Evolutionary conservation across 1,140 invertebrate genomes (phyloP).

Genomic region (Ceratitis capitata): DNA sequence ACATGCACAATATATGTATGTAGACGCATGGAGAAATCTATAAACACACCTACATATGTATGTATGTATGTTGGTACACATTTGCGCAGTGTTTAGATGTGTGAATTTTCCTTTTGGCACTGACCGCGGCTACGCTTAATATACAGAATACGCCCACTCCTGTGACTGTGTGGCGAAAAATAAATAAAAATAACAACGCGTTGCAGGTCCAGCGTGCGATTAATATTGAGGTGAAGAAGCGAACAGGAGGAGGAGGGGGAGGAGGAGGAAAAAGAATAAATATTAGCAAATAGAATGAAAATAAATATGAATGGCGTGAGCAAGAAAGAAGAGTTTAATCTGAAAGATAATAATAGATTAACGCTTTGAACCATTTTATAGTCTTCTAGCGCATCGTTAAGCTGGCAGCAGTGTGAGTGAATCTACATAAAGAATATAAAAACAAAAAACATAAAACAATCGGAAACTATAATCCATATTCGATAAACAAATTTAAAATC

Average conservation of each 20-base stretch:
- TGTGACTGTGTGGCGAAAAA: neutral
- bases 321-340: neutral
- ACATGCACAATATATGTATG: neutral
- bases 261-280: neutral
- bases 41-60: neutral
- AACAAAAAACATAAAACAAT: neutral
- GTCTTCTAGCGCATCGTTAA: neutral
- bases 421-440: neutral
- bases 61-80: neutral
- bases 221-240: no score
- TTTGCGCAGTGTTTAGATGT: neutral
- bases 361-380: neutral
- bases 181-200: neutral
- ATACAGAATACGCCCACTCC: neutral
- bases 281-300: neutral
- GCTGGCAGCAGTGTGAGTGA: neutral
- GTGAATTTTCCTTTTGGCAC: neutral
- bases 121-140: slow-evolving; percentile 16
- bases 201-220: neutral
- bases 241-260: neutral
- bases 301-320: no score
- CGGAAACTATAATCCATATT: neutral
- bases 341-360: neutral
- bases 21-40: neutral
- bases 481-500: neutral